Conservation (phyloP, 1,140 invertebrate genomes). For the Aleiodes sp. region DNA sequence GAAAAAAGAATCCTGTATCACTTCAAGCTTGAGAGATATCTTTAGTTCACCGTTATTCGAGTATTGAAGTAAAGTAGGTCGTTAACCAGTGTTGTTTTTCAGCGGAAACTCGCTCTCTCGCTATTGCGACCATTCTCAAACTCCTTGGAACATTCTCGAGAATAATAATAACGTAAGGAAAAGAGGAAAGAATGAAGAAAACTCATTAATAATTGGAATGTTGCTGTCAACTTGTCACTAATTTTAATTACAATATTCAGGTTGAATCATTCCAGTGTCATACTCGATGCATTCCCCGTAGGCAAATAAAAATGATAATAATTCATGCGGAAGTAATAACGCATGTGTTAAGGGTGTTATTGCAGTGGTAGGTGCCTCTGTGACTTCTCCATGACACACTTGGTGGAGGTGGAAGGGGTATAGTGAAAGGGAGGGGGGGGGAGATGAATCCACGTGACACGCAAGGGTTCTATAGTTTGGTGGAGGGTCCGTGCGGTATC, state of each 20-base stretch:
- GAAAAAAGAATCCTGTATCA: too few relatives aligned
- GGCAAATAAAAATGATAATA: constrained; percentile 21
- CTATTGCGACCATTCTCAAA: too few relatives aligned
- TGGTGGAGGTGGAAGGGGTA: not conserved
- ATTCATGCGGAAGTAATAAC: constrained; percentile 29
- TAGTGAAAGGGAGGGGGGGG: not conserved
- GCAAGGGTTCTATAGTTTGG: constrained; percentile 19
- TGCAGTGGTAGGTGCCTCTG: constrained; percentile 4
- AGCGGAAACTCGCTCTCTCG: too few relatives aligned
- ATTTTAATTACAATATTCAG: not conserved
- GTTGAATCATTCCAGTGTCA: constrained; percentile 3
- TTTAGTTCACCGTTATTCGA: too few relatives aligned
- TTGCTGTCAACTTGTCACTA: not conserved
- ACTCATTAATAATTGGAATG: not conserved
- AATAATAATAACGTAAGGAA: too few relatives aligned
- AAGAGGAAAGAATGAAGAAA: too few relatives aligned
- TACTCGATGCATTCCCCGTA: not conserved
- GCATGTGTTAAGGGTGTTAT: constrained; percentile 16
- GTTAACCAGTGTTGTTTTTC: too few relatives aligned
- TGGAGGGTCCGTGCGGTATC: not conserved
- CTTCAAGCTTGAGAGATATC: too few relatives aligned
- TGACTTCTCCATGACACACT: not conserved
- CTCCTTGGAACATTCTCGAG: too few relatives aligned
- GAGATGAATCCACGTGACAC: constrained; percentile 2
- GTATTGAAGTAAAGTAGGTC: too few relatives aligned